Percentiles rank a stretch among this genome's conserved stretches.
phyloP scores from a whole-genome alignment of 2,888 invertebrate genomes.

The Sympetrum striolatum region DNA sequence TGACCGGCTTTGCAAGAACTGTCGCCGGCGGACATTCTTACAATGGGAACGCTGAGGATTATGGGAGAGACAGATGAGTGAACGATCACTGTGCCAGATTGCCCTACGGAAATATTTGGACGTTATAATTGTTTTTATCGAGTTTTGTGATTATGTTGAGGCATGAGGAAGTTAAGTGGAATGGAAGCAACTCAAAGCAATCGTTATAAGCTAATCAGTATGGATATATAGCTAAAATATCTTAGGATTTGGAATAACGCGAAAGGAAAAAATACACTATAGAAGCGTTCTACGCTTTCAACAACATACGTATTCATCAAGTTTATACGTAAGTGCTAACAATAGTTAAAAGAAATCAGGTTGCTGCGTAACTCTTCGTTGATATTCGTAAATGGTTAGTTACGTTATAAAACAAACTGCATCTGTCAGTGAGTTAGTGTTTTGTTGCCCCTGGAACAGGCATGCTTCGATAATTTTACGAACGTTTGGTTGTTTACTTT shows the following conservation, averaged over 20 bases:
- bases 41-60: conserved; percentile 49
- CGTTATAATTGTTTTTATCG: conserved; percentile 30
- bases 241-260: not conserved
- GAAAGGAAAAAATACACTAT: conserved; percentile 28
- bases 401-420: not conserved
- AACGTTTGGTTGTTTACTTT: not conserved
- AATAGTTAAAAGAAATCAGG: not conserved
- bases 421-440: conserved; percentile 4
- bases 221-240: conserved; percentile 9
- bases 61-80: conserved; percentile 47
- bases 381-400: not conserved
- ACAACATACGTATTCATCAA: conserved; percentile 25
- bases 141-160: conserved; percentile 20
- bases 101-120: conserved; percentile 32
- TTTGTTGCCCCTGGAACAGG: conserved; percentile 4
- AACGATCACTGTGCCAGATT: conserved; percentile 44
- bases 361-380: not conserved
- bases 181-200: not conserved
- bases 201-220: conserved; percentile 20
- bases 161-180: conserved; percentile 10
- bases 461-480: conserved; percentile 14
- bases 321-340: not conserved
- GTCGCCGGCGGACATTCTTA: conserved; percentile 49
- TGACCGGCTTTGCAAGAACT: conserved; percentile 39
- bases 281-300: conserved; percentile 39